Evolutionary conservation across 2,888 invertebrate species (phyloP), one percentile per base, ranked within the genome.

Genomic region (Drosophila neotestacea): DNA sequence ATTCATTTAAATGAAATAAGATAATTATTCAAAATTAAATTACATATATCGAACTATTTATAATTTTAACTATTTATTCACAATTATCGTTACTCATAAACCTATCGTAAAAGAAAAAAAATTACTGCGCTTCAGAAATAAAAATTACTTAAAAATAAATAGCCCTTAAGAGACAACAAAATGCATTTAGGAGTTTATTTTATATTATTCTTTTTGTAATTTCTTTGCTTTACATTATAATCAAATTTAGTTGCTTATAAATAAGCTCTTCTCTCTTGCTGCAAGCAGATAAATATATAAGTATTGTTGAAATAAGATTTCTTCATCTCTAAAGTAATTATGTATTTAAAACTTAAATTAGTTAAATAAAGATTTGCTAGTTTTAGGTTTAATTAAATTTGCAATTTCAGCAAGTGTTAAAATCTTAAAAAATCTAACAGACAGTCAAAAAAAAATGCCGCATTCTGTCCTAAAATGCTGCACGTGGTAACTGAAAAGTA

Each of bases 361-460:
- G n/a, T 36, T 16, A 36, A 44, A 22, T 27, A 42, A 47, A 11
- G n/a, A 32, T 30, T 22, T 50, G 13, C 6, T 34, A 10, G 22
- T 6, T 62, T 27, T 11, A 41, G 41, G 50, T 10, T 36, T 64
- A 38, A 75, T 79, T 63, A 9, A 77, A 66, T 77, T 79, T 62
- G 65, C 65, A 68, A 76, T 85, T 84, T 85, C 60, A 78, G 81
- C 79, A 70, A 85, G 84, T 88, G 87, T 86, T 78, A 70, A 85
- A 73, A 81, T 81, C 81, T 69, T 50, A 78, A 76, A 87, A 77
- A 73, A 69, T 70, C 62, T 61, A 76, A 71, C 70, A 67, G 72
- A 81, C 76, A 79, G 63, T 73, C 6, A 67, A 86, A 84, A 32
- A 66, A 86, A 84, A 88, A 81, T 85, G 89, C 87, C 89, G 89